phyloP scores from a whole-genome alignment of 2,113 vertebrate species.

The Formicarius rufipectus region DNA sequence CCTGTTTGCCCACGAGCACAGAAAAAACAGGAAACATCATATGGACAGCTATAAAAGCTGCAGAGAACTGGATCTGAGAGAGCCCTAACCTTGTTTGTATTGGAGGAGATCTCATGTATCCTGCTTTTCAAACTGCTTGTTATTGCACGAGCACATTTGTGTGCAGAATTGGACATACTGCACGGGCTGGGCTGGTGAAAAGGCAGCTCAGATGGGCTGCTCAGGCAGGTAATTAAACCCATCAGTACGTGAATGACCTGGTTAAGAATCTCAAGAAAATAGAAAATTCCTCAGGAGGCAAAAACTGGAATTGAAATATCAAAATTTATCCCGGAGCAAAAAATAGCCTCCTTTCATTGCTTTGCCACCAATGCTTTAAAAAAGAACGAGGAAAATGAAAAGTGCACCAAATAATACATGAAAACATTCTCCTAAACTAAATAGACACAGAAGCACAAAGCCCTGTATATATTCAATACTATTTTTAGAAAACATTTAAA shows the following conservation, averaged over 20 bases:
- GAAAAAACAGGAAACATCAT: background rate
- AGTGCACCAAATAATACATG: conserved; percentile 64
- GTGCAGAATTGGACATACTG: background rate
- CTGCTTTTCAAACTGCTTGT: background rate
- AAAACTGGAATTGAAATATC: conserved; percentile 60
- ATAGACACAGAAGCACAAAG: conserved; percentile 50
- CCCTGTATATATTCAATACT: conserved; percentile 36
- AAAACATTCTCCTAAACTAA: conserved; percentile 61
- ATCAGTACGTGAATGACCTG: conserved; percentile 23
- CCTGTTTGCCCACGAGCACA: background rate
- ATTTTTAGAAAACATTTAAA: conserved; percentile 65
- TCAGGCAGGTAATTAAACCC: conserved; percentile 37
- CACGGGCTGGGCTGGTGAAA: background rate
- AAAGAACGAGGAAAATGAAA: conserved; percentile 34
- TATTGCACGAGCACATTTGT: background rate
- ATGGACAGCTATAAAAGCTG: conserved; percentile 2
- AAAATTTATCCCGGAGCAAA: conserved; percentile 55
- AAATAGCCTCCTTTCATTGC: conserved; percentile 62
- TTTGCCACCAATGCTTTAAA: conserved; percentile 46
- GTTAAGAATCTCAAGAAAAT: conserved; percentile 51
- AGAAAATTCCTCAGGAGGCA: conserved; percentile 61
- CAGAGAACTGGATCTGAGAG: background rate
- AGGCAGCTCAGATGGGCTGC: background rate
- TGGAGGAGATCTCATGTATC: background rate
- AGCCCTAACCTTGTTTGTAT: background rate